Evolutionary conservation across 2,113 vertebrate genomes (phyloP).

Genomic region (Brienomyrus longianalis): DNA sequence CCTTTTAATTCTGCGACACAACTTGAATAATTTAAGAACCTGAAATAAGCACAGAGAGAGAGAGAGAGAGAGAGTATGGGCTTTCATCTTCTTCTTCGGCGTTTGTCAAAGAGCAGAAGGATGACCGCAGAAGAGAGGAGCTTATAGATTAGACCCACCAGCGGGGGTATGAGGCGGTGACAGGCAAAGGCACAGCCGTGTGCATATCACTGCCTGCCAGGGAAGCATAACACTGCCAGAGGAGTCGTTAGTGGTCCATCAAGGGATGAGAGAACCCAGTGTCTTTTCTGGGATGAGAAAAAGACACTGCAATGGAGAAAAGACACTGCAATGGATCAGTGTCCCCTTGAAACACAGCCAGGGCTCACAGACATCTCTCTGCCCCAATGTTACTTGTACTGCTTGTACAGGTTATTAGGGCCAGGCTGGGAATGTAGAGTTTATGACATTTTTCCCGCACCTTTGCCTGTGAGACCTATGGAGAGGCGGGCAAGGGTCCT

Average conservation of each 20-base stretch:
- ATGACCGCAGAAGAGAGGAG: background rate
- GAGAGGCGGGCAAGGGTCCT: background rate
- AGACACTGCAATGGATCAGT: background rate
- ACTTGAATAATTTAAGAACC: conserved; percentile 6
- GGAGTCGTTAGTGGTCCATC: background rate
- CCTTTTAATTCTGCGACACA: background rate
- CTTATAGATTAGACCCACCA: background rate
- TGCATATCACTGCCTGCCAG: background rate
- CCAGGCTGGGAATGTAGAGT: background rate
- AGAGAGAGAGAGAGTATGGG: background rate
- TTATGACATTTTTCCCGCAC: background rate
- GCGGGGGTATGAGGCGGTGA: background rate
- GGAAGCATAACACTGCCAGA: background rate
- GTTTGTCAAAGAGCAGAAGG: background rate
- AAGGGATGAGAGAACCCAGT: background rate
- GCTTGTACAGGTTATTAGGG: background rate
- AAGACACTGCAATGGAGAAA: background rate
- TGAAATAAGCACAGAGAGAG: background rate
- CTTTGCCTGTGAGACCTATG: background rate
- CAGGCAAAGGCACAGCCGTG: background rate
- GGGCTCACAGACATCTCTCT: background rate
- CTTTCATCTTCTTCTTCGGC: background rate
- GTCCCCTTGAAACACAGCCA: background rate
- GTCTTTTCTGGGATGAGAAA: background rate
- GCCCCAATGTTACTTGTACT: background rate